A percentile compares a stretch with the other conserved stretches of the same genome.
phyloP scores from a whole-genome alignment of 2,797 vertebrate genomes.

The Myotis planiceps region DNA sequence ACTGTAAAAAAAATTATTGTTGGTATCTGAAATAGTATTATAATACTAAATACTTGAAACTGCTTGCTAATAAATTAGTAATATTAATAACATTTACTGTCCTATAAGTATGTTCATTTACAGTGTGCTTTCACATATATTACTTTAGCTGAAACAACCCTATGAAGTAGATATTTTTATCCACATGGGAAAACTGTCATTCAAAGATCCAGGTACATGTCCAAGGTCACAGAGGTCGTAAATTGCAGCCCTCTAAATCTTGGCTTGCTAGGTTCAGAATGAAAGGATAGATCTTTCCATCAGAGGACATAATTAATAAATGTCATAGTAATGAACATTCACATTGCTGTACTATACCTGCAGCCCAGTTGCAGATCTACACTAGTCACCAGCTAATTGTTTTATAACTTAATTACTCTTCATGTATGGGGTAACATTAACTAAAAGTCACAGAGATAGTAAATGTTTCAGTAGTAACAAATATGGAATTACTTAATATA shows the following conservation, averaged over 20 bases:
- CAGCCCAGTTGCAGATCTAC: background rate
- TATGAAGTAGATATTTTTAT: background rate
- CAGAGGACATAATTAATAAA: background rate
- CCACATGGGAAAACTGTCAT: background rate
- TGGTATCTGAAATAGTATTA: background rate
- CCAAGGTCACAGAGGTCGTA: background rate
- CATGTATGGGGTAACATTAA: background rate
- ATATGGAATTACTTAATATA: background rate
- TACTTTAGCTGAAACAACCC: background rate
- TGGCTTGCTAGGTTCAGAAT: background rate
- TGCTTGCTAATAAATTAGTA: slow-evolving; percentile 4
- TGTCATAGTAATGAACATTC: background rate
- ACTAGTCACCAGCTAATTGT: background rate
- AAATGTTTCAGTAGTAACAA: background rate
- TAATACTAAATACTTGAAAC: background rate
- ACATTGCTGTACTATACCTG: background rate
- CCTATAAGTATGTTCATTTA: background rate
- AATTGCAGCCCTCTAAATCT: background rate
- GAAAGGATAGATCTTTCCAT: background rate
- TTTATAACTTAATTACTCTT: background rate
- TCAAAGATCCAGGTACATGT: background rate
- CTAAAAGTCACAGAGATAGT: background rate
- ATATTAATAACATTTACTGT: background rate
- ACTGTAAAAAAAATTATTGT: background rate
- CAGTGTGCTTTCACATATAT: background rate